Base-by-base conservation (phyloP, 2,797 vertebrate genomes). In the Urocyon cinereoargenteus region DNA sequence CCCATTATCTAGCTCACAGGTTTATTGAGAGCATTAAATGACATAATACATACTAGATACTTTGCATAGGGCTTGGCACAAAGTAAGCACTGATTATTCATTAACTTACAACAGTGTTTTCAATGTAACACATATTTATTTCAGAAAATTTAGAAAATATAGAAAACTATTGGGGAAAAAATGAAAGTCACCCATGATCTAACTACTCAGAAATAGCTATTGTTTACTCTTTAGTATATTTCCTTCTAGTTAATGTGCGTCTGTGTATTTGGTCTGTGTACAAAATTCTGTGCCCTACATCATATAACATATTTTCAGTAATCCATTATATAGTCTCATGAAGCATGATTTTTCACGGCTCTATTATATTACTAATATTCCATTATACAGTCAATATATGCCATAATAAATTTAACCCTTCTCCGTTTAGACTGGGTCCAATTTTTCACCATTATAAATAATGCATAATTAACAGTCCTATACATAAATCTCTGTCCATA, bases 391-490 rank as follows among this genome's bases (percentile, higher is more conserved):
- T 92, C 40, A 87, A 51, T 92, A 59, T 49, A 73, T 92, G 13
- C 36, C 77, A 16, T 73, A 91, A 68, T 94, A 91, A 93, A 96
- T 83, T 91, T 79, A 95, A 91, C 64, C 36, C 75, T 89, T 93
- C 68, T n/a, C 40, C 7, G 51, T 85, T 59, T 45, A 75, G 73
- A 75, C 51, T 16, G 5, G 49, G 51, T 81, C n/a, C 85, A 91
- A 49, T 85, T 94, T 86, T 93, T 94, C 49, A 94, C 22, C 5
- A 59, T 53, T 75, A 84, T 89, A 93, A 93, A 97, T 92, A 45
- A 94, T 86, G 59, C 59, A 61, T 90, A 93, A 90, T 93, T 96
- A 94, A 64, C n/a, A 81, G 73, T 72, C 45, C 72, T 75, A 0
- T 79, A 84, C 51, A 81, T 96, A 92, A 91, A 92, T 94, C 87